Conservation (phyloP, 2,797 vertebrate genomes). For the Bovichtus variegatus region DNA sequence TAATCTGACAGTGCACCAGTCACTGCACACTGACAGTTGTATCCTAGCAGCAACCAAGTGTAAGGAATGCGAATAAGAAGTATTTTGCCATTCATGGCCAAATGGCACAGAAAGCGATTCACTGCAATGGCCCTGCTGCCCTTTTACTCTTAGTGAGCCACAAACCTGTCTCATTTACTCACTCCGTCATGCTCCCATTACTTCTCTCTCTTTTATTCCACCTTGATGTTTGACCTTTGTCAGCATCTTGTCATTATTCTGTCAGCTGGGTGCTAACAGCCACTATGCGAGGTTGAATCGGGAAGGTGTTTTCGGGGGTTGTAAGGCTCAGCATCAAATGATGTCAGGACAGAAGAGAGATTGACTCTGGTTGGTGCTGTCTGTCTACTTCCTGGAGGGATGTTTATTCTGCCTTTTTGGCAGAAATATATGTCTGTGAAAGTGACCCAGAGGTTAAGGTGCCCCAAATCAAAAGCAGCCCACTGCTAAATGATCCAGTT, state of each 20-base stretch:
- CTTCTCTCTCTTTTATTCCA: slow-evolving; percentile 15
- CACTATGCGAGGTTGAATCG: neutral
- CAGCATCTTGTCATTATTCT: slow-evolving; percentile 32
- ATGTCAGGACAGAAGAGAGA: slow-evolving; percentile 1
- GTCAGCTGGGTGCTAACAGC: slow-evolving; percentile 27
- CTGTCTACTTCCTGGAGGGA: neutral
- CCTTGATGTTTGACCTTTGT: slow-evolving; percentile 42
- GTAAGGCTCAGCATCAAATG: slow-evolving; percentile 16
- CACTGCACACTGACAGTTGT: slow-evolving; percentile 25
- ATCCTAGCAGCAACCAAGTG: slow-evolving; percentile 34
- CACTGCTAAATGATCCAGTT: neutral
- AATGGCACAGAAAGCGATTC: slow-evolving; percentile 6
- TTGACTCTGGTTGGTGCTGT: neutral
- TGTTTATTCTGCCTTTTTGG: neutral
- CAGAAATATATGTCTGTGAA: neutral
- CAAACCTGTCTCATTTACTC: slow-evolving; percentile 38
- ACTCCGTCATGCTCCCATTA: neutral
- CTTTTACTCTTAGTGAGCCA: slow-evolving; percentile 14
- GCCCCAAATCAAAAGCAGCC: neutral
- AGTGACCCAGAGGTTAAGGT: neutral
- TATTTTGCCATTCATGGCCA: slow-evolving; percentile 30
- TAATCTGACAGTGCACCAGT: slow-evolving; percentile 43
- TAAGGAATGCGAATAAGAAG: slow-evolving; percentile 23
- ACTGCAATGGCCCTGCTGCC: slow-evolving; percentile 13
- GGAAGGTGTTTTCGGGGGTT: neutral